phyloP scores from a whole-genome alignment of 2,113 vertebrate species.

The Nesogale talazaci region DNA sequence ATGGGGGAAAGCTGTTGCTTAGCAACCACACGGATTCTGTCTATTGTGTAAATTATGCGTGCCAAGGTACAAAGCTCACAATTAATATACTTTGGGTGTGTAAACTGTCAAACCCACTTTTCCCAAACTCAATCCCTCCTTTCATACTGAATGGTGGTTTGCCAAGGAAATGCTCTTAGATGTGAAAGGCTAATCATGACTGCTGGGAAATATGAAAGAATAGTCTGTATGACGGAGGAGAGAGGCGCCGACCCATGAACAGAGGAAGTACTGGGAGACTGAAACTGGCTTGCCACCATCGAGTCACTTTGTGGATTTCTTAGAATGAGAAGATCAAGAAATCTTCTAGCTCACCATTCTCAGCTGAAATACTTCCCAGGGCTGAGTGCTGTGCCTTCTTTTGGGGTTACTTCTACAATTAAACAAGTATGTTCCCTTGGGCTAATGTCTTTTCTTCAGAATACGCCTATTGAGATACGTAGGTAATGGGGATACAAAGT shows the following conservation, averaged over 20 bases:
- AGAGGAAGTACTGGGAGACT: neutral
- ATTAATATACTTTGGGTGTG: slow-evolving; percentile 40
- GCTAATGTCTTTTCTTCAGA: slow-evolving; percentile 14
- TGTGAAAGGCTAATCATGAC: neutral
- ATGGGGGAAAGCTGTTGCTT: slow-evolving; percentile 57
- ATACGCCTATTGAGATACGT: slow-evolving; percentile 23
- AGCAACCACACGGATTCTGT: slow-evolving; percentile 46
- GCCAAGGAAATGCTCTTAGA: slow-evolving; percentile 50
- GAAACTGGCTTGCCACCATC: neutral
- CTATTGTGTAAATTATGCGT: slow-evolving; percentile 50
- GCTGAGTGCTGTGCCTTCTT: neutral
- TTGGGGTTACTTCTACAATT: neutral
- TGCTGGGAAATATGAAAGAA: slow-evolving; percentile 37
- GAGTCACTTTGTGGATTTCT: slow-evolving; percentile 10
- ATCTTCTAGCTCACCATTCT: neutral
- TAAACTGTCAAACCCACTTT: slow-evolving; percentile 48
- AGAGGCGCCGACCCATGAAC: neutral
- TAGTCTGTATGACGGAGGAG: neutral
- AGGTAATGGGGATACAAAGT: neutral
- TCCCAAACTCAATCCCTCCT: neutral
- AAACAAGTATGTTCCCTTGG: slow-evolving; percentile 25
- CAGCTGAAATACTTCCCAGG: neutral
- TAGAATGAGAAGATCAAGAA: slow-evolving; percentile 45
- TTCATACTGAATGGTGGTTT: slow-evolving; percentile 22
- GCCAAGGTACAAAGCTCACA: slow-evolving; percentile 58